Percentiles rank a stretch among this genome's conserved stretches.
Conservation (phyloP, 2,888 invertebrate genomes). For the Pseudococcus longispinus region DNA sequence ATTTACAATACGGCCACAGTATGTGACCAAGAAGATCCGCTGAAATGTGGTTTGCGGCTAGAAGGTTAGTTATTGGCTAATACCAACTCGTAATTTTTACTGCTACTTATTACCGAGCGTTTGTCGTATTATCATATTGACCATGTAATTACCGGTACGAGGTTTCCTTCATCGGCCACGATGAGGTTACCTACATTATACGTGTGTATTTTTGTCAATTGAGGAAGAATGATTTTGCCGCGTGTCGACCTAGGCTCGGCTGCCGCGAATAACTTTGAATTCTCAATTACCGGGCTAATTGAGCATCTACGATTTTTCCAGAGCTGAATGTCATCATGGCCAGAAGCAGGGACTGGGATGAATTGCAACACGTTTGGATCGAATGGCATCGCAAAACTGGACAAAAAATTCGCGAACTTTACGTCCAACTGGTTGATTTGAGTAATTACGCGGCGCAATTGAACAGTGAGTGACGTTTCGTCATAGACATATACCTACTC, state of each 20-base stretch:
- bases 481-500: too few relatives aligned
- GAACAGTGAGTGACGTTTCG: slow-evolving; percentile 77
- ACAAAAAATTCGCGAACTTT: slow-evolving; percentile 77
- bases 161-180: not conserved
- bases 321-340: slow-evolving; percentile 75
- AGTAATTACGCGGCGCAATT: slow-evolving; percentile 81
- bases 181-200: not conserved
- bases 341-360: slow-evolving; percentile 83
- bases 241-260: not conserved
- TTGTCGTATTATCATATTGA: not conserved
- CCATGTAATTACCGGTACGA: not conserved
- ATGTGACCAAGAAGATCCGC: slow-evolving; percentile 84
- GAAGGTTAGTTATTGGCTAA: slow-evolving; percentile 63
- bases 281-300: not conserved
- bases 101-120: not conserved
- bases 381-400: slow-evolving; percentile 89
- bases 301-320: slow-evolving; percentile 60
- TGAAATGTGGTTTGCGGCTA: slow-evolving; percentile 79
- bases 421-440: slow-evolving; percentile 78
- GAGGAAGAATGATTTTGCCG: not conserved
- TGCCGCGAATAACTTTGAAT: not conserved
- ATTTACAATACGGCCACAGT: slow-evolving; percentile 85
- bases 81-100: not conserved
- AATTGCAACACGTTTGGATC: slow-evolving; percentile 85
- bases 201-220: not conserved